Evolutionary conservation across 2,113 vertebrate genomes (phyloP).

Genomic region (Stegostoma tigrinum): DNA sequence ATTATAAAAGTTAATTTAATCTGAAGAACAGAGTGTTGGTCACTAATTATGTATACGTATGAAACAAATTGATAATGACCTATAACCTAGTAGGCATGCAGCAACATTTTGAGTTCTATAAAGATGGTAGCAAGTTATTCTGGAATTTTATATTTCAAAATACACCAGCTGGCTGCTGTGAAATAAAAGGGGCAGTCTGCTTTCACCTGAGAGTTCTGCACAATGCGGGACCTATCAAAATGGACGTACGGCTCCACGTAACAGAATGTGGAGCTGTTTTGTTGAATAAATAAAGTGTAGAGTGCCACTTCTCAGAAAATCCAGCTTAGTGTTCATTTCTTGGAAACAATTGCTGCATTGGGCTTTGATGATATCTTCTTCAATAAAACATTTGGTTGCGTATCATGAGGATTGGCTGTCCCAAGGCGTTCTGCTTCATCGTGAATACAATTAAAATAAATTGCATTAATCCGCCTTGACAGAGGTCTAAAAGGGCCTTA

Average conservation of each 20-base stretch:
- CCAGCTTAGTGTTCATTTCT: neutral
- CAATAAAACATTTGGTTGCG: constrained; percentile 1
- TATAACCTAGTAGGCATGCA: neutral
- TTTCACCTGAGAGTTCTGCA: no score
- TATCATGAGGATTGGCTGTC: neutral
- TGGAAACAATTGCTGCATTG: neutral
- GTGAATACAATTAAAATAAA: constrained; percentile 18
- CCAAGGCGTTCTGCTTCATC: neutral
- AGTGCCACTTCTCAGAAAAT: no score
- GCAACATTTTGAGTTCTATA: neutral
- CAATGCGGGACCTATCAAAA: no score
- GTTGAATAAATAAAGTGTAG: no score
- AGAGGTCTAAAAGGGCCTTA: neutral
- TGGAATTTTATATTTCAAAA: no score
- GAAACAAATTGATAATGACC: neutral
- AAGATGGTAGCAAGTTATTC: neutral
- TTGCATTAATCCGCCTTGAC: constrained; percentile 5
- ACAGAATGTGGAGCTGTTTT: no score
- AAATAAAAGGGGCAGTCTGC: no score
- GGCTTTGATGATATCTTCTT: neutral
- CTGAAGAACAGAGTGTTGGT: neutral
- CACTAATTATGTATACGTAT: neutral
- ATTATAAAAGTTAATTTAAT: neutral
- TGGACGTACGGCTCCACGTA: no score
- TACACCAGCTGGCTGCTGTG: no score